These are phyloP conservation scores for Anoplius nigerrimus DNA, from an alignment of 2,888 invertebrate species.

Conservation along the genomic window DNA sequence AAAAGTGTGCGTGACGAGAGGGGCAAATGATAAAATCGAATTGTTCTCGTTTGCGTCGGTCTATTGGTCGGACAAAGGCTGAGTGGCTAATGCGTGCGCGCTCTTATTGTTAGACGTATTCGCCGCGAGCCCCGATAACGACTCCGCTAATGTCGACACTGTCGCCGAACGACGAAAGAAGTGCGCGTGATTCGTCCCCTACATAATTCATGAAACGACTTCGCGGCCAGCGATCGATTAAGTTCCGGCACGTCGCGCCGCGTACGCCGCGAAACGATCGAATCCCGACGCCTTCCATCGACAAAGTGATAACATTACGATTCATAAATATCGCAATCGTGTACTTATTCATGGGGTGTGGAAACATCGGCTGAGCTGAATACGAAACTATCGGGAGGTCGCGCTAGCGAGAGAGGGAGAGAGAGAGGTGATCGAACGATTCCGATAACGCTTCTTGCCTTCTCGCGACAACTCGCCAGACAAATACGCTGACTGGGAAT, in stretches of 20 bases:
- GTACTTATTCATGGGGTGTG: conserved; percentile 22
- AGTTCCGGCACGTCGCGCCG: conserved; percentile 47
- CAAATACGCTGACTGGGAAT: too few species aligned
- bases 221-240: conserved; percentile 26
- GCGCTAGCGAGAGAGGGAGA: too few species aligned
- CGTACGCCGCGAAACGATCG: conserved; percentile 26
- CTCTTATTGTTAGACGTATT: too few species aligned
- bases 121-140: too few species aligned
- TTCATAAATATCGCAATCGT: conserved; percentile 37
- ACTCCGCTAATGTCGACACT: too few species aligned
- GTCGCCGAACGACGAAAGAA: too few species aligned
- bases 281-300: conserved; percentile 29
- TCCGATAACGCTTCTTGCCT: conserved; percentile 7
- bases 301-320: conserved; percentile 35
- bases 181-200: not conserved
- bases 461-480: not conserved
- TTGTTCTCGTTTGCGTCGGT: too few species aligned
- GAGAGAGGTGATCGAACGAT: conserved; percentile 12
- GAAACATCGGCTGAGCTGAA: conserved; percentile 33
- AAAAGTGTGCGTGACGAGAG: too few species aligned
- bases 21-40: too few species aligned
- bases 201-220: conserved; percentile 4
- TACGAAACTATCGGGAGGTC: conserved; percentile 31
- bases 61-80: too few species aligned
- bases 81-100: too few species aligned